Percentiles rank a stretch among this genome's conserved stretches.
Evolutionary conservation across 1,140 invertebrate species (phyloP).

Genomic region (Danaus plexippus): DNA sequence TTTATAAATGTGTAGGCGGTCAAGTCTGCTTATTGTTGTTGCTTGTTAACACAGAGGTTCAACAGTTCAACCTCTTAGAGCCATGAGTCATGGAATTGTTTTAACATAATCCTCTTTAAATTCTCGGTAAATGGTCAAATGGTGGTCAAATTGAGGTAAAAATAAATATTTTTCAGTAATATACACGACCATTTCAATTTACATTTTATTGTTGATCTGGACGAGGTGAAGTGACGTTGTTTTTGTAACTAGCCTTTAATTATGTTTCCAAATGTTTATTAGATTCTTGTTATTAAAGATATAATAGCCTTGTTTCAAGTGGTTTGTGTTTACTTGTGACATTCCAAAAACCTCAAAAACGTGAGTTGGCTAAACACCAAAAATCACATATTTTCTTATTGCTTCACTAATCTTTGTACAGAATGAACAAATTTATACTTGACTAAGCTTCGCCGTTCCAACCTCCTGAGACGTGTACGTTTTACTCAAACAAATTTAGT

Average conservation of each 20-base stretch:
- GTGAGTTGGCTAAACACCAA: constrained; percentile 61
- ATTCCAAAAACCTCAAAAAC: constrained; percentile 34
- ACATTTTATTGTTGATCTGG: no score
- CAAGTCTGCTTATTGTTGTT: constrained; percentile 53
- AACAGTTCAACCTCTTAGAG: constrained; percentile 44
- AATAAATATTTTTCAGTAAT: constrained; percentile 10
- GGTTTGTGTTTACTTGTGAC: constrained; percentile 10
- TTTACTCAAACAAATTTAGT: constrained; percentile 13
- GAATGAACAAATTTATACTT: constrained; percentile 33
- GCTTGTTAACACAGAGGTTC: constrained; percentile 44
- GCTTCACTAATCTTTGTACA: constrained; percentile 31
- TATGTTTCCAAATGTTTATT: no score
- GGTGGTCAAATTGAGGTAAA: constrained; percentile 29
- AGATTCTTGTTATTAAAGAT: no score
- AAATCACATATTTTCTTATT: constrained; percentile 39
- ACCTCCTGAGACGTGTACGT: constrained; percentile 22
- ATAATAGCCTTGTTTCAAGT: background rate
- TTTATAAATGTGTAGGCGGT: constrained; percentile 48
- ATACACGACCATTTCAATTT: background rate
- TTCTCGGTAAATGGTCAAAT: constrained; percentile 41
- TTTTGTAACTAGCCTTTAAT: no score
- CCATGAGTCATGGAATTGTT: constrained; percentile 52
- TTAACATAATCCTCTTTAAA: constrained; percentile 38
- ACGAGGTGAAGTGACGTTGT: no score
- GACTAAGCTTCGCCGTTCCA: constrained; percentile 26